Evolutionary conservation across 2,797 vertebrate species (phyloP).

Genomic region (Chelidonichthys spinosus): DNA sequence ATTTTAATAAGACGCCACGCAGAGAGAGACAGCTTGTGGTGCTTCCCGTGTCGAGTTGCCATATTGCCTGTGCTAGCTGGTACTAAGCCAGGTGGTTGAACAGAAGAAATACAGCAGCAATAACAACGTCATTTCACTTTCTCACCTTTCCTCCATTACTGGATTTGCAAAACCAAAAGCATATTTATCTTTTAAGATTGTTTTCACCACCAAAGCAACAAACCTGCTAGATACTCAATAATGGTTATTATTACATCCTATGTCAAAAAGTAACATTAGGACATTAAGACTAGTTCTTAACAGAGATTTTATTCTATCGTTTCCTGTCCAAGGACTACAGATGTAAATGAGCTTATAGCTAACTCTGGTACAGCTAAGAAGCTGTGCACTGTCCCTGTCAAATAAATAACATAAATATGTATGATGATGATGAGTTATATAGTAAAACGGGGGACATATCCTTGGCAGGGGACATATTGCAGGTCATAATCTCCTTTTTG

Average conservation of each 20-base stretch:
- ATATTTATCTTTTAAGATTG: slow-evolving; percentile 15
- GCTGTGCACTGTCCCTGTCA: too few species aligned
- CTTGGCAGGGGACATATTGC: slow-evolving; percentile 4
- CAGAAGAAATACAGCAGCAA: slow-evolving; percentile 9
- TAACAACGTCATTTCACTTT: slow-evolving; percentile 11
- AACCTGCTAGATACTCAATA: slow-evolving; percentile 14
- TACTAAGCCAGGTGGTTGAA: slow-evolving; percentile 22
- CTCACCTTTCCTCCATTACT: slow-evolving; percentile 1
- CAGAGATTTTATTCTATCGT: too few species aligned
- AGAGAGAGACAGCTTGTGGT: slow-evolving; percentile 13
- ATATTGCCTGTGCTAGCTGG: slow-evolving; percentile 8
- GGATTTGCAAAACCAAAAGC: slow-evolving; percentile 9
- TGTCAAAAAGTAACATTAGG: slow-evolving; percentile 13
- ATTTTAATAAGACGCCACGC: neutral
- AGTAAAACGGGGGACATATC: slow-evolving; percentile 13
- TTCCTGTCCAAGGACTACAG: too few species aligned
- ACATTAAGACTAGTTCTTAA: too few species aligned
- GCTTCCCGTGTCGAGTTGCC: slow-evolving; percentile 1
- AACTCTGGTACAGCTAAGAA: too few species aligned
- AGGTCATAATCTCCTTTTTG: slow-evolving; percentile 41
- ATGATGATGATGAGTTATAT: neutral
- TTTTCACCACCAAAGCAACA: slow-evolving; percentile 9
- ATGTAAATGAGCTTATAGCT: too few species aligned
- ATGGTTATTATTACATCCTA: slow-evolving; percentile 24
- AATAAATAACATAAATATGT: too few species aligned